Percentiles rank a stretch among this genome's conserved stretches.
phyloP scores from a whole-genome alignment of 92 coral and sea anemone genomes.

The Porites cylindrica region DNA sequence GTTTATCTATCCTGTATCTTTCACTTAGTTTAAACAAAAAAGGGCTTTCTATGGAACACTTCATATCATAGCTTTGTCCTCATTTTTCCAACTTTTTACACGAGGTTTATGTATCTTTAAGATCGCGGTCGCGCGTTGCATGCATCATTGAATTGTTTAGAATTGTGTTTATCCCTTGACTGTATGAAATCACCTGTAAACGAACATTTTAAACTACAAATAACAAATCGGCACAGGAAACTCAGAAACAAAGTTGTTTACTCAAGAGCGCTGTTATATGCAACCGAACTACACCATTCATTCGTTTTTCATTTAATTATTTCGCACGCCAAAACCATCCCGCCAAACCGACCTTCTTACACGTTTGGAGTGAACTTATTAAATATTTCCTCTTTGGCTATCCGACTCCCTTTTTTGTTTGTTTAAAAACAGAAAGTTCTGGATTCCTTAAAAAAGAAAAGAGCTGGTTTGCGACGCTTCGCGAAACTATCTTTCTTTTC shows the following conservation, averaged over 20 bases:
- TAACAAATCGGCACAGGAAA: conserved; percentile 20
- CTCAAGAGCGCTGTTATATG: conserved; percentile 2
- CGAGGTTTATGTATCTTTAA: conserved; percentile 4
- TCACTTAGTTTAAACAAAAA: neutral
- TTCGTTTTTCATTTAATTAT: conserved; percentile 1
- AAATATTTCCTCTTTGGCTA: conserved; percentile 31
- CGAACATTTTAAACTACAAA: conserved; percentile 6
- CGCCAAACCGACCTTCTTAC: neutral
- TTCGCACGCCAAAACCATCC: conserved; percentile 6
- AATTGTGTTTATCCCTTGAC: conserved; percentile 4
- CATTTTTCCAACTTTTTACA: neutral
- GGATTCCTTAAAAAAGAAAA: neutral
- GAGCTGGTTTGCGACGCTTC: neutral
- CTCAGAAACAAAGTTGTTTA: conserved; percentile 15
- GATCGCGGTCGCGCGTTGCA: neutral
- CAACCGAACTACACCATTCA: neutral
- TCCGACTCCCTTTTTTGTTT: neutral
- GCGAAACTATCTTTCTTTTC: neutral
- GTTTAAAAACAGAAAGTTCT: conserved; percentile 5
- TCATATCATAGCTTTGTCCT: neutral
- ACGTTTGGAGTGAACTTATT: neutral
- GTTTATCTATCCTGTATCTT: neutral
- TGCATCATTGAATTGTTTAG: conserved; percentile 15
- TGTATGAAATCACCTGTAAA: neutral
- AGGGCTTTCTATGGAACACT: neutral